A percentile compares a stretch with the other conserved stretches of the same genome.
These are phyloP conservation scores for Heliocidaris erythrogramma DNA, from an alignment of 35 echinoderm and acorn worm genomes.

Conservation along the genomic window DNA sequence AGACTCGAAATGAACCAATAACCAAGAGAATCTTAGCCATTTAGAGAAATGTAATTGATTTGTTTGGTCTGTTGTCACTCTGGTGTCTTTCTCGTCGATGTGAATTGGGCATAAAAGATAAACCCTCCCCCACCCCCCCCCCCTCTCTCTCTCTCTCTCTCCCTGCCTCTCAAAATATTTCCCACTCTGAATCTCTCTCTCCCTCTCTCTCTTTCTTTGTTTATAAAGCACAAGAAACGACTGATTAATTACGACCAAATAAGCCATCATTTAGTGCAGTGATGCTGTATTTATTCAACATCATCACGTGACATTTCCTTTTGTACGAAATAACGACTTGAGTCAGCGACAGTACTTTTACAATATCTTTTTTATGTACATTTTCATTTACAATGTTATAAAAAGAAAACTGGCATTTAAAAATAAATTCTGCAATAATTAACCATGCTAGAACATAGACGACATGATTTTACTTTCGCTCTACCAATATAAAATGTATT, in stretches of 20 bases:
- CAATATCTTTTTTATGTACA: conserved; percentile 8
- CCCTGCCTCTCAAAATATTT: no score
- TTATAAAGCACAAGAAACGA: no score
- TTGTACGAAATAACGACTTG: not conserved
- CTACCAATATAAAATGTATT: not conserved
- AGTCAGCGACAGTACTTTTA: conserved; percentile 2
- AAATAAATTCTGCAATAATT: not conserved
- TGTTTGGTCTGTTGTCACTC: no score
- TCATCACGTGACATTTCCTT: not conserved
- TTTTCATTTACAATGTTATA: not conserved
- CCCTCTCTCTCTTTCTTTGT: no score
- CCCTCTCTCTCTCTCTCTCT: no score
- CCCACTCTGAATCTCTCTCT: no score
- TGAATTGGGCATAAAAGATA: no score
- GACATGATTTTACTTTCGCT: not conserved
- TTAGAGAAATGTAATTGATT: no score
- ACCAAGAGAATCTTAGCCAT: no score
- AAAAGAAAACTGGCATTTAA: not conserved
- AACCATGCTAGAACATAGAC: not conserved
- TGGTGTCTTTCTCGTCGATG: no score
- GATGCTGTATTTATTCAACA: conserved; percentile 1
- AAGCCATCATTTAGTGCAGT: not conserved
- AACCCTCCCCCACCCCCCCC: no score
- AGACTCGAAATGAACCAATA: no score
- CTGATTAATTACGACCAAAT: not conserved